Evolutionary conservation across 2,888 invertebrate genomes (phyloP).

Genomic region (Cenopis cana): DNA sequence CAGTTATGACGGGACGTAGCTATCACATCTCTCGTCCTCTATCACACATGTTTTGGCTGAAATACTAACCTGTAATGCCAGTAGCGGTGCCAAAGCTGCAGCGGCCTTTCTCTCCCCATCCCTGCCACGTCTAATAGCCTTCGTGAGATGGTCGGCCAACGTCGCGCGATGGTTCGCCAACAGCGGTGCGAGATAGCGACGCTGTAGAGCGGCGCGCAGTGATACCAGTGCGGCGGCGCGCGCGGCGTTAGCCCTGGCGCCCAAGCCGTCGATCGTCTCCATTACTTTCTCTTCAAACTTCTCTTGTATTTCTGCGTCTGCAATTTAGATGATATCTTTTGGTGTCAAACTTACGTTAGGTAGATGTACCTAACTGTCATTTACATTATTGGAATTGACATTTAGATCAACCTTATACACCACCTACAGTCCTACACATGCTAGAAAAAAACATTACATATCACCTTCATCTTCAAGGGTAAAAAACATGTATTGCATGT

Average conservation of each 20-base stretch:
- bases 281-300: constrained; percentile 94
- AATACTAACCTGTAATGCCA: constrained; percentile 91
- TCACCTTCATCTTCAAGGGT: no score
- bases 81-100: constrained; percentile 91
- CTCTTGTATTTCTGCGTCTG: constrained; percentile 84
- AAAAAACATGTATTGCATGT: no score
- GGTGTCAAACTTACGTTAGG: no score
- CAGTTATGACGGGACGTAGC: no score
- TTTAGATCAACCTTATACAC: no score
- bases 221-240: constrained; percentile 89
- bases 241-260: constrained; percentile 95
- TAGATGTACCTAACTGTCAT: no score
- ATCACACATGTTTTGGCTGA: no score
- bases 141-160: constrained; percentile 92
- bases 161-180: constrained; percentile 91
- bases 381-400: no score
- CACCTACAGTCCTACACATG: no score
- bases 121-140: constrained; percentile 92
- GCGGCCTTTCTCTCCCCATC: constrained; percentile 93
- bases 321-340: no score
- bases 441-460: no score
- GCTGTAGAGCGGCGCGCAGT: constrained; percentile 90
- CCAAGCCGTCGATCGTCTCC: constrained; percentile 94
- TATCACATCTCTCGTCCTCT: no score
- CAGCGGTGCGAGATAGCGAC: constrained; percentile 91